A percentile compares a stretch with the other conserved stretches of the same genome.
Evolutionary conservation across 2,797 vertebrate species (phyloP).

Genomic region (Sebastes matsubarae): DNA sequence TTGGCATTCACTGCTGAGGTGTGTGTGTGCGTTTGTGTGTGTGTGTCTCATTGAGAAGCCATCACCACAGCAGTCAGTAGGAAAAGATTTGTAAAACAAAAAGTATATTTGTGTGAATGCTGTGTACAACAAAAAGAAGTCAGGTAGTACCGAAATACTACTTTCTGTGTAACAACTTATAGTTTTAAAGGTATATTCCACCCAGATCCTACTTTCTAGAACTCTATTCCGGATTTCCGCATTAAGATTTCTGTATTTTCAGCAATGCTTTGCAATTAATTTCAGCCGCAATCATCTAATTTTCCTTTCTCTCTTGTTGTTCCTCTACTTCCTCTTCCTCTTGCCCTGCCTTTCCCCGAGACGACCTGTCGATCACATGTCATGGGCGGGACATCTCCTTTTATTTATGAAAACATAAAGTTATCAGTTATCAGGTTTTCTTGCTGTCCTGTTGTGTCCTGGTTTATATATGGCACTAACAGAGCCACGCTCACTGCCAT

Average conservation of each 20-base stretch:
- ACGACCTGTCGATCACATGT: background rate
- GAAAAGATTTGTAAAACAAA: background rate
- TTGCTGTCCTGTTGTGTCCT: background rate
- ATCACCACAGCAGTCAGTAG: background rate
- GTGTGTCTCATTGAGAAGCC: background rate
- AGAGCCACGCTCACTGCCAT: constrained; percentile 39
- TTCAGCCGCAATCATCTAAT: background rate
- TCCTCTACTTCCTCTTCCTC: background rate
- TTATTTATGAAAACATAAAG: background rate
- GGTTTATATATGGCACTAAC: constrained; percentile 39
- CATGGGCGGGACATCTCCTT: background rate
- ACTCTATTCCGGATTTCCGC: background rate
- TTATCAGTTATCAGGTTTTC: too few species aligned
- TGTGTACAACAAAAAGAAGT: too few species aligned
- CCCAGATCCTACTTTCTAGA: too few species aligned
- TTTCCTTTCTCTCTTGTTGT: background rate
- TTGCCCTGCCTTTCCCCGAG: background rate
- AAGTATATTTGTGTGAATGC: background rate
- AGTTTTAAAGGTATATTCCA: too few species aligned
- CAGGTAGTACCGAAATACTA: too few species aligned
- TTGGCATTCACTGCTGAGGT: background rate
- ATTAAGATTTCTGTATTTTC: background rate
- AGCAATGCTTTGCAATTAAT: background rate
- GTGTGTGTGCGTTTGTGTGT: background rate
- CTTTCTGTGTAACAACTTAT: too few species aligned